Conservation (phyloP, 2,113 vertebrate species). For the Lonchura striata region DNA sequence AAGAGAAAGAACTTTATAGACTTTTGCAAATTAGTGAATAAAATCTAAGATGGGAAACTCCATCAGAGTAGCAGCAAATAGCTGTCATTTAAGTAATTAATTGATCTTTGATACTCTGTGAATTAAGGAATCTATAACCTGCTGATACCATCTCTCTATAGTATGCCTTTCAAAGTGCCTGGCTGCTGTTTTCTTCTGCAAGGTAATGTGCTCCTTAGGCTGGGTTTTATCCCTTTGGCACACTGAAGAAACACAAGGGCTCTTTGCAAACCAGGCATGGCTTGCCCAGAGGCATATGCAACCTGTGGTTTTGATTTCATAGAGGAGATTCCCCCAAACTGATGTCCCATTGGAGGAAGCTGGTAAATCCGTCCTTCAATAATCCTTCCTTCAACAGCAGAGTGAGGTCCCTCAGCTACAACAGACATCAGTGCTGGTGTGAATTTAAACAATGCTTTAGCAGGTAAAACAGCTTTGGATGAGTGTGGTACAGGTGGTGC, state of each 20-base stretch:
- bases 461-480: background rate
- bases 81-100: constrained; percentile 34
- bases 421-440: background rate
- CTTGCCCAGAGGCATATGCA: background rate
- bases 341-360: background rate
- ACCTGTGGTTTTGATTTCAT: background rate
- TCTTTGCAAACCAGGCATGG: background rate
- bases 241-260: background rate
- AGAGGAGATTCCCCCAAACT: background rate
- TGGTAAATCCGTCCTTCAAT: background rate
- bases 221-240: background rate
- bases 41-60: constrained; percentile 44
- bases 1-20: constrained; percentile 53
- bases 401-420: background rate
- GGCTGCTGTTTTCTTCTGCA: background rate
- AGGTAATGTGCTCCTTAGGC: background rate
- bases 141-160: background rate
- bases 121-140: constrained; percentile 34
- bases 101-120: constrained; percentile 29
- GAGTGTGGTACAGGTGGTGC: background rate
- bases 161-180: background rate
- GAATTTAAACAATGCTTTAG: background rate
- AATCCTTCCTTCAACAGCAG: background rate
- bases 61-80: constrained; percentile 54
- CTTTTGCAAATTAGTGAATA: constrained; percentile 48